Evolutionary conservation across 2,113 vertebrate species (phyloP), one percentile per base, ranked within the genome.

Genomic region (Abramis brama): DNA sequence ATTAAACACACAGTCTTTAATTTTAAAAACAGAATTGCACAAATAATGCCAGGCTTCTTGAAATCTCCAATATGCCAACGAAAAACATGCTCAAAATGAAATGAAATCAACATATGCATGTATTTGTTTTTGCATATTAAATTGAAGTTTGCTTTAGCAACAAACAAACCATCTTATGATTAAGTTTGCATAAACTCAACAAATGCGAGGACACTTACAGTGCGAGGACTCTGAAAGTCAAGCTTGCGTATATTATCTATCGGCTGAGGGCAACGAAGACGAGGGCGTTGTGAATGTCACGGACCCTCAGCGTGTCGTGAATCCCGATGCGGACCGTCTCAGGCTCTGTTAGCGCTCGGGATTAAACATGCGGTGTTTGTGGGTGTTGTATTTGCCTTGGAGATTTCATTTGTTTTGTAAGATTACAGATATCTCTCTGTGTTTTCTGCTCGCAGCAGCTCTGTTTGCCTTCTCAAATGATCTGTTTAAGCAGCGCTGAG

Each of bases 401-500:
- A 81, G 74, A 75, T 71, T 88, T 71, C 27, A 52, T 71, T 68
- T 57, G 60, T 86, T 79, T 79, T 73, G 55, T 39, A 52, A 70
- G 79, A 83, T 86, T 71, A 64, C 62, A 81, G 57, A 47, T 74
- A 70, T 74, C 45, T 55, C 64, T 19, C 30, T 43, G 25, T 79
- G 73, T 80, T 78, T 86, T 80, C 57, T 77, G 87, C 78, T 84
- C 77, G 60, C 52, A 47, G 64, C 39, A 23, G 5, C 21, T 23
- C 59, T 85, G 71, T 75, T 82, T 89, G 77, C 39, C 57, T 75
- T 76, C 78, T 76, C 27, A 68, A 87, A 86, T 81, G 78, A 87
- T 85, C 55, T 85, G 82, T 82, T 85, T 82, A 66, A 81, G 19
- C 39, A 47, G 83, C 71, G 70, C 68, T 36, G 59, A 76, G 77